Percentiles rank a stretch among this genome's conserved stretches.
These are phyloP conservation scores for Falcaria lacertinaria DNA, from an alignment of 2,888 invertebrate genomes.

Conservation along the genomic window DNA sequence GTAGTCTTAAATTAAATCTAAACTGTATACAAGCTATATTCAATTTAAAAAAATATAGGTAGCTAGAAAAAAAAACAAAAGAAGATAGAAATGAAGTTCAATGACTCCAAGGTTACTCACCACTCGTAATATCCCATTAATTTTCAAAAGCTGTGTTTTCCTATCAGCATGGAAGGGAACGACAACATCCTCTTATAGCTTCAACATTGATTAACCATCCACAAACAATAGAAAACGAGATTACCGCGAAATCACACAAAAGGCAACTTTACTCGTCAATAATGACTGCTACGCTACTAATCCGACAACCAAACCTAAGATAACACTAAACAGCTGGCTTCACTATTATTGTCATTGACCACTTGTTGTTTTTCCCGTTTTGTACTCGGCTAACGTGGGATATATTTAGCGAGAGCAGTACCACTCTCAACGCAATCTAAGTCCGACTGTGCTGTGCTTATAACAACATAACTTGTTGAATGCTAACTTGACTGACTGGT, in stretches of 20 bases:
- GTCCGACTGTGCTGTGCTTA: constrained; percentile 43
- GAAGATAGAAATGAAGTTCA: too few relatives aligned
- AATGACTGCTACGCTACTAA: not conserved
- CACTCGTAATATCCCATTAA: constrained; percentile 66
- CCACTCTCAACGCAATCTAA: constrained; percentile 35
- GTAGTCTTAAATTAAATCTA: too few relatives aligned
- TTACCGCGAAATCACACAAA: constrained; percentile 55
- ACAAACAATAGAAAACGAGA: constrained; percentile 60
- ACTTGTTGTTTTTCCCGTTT: constrained; percentile 36
- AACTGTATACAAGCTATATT: too few relatives aligned
- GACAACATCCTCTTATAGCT: constrained; percentile 65
- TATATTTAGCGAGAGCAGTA: constrained; percentile 46
- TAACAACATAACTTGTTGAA: constrained; percentile 17
- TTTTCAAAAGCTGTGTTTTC: constrained; percentile 46
- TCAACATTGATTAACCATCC: constrained; percentile 53
- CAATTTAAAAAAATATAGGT: too few relatives aligned
- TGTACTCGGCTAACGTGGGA: constrained; percentile 28
- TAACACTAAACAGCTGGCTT: constrained; percentile 23
- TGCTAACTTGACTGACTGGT: constrained; percentile 31
- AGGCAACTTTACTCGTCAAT: constrained; percentile 18
- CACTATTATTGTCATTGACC: constrained; percentile 43
- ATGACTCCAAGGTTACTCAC: constrained; percentile 37
- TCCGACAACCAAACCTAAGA: constrained; percentile 4
- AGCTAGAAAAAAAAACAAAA: too few relatives aligned
- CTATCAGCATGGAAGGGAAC: constrained; percentile 43